A percentile compares a stretch with the other conserved stretches of the same genome.
Conservation (phyloP, 2,888 invertebrate genomes). For the Ganaspis brasiliensis region DNA sequence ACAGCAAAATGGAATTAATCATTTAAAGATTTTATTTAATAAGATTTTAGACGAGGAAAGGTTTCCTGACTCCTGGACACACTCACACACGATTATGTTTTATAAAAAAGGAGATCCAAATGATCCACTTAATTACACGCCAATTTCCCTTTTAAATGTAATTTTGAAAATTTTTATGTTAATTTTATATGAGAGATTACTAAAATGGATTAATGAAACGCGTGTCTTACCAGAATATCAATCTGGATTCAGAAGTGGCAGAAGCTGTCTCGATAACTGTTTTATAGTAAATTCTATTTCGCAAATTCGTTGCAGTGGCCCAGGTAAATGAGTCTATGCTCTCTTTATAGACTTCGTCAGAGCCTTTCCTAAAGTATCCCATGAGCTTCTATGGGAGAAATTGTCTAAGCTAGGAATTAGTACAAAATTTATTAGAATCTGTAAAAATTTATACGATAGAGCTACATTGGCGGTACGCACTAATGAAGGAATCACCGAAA, state of each 20-base stretch:
- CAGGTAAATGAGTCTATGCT: background rate
- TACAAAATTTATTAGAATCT: slow-evolving; percentile 17
- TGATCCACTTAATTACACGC: background rate
- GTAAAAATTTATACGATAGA: no score
- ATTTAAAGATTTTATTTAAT: background rate
- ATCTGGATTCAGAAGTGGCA: background rate
- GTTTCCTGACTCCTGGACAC: background rate
- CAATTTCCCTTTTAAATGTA: background rate
- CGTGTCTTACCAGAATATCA: background rate
- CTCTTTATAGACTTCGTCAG: background rate
- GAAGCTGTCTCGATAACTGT: background rate
- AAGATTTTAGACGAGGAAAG: background rate
- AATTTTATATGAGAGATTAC: background rate
- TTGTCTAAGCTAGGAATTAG: slow-evolving; percentile 3
- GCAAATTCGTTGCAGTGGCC: background rate
- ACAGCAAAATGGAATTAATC: no score
- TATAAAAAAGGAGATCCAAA: background rate
- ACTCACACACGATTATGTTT: background rate
- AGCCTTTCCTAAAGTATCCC: background rate
- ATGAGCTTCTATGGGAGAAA: slow-evolving; percentile 25
- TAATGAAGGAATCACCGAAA: slow-evolving; percentile 18
- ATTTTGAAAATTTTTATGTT: background rate
- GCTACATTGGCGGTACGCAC: background rate
- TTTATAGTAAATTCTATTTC: background rate
- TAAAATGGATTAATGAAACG: background rate